These are phyloP conservation scores for Semicossyphus pulcher DNA, from an alignment of 2,113 vertebrate genomes.

Conservation along the genomic window DNA sequence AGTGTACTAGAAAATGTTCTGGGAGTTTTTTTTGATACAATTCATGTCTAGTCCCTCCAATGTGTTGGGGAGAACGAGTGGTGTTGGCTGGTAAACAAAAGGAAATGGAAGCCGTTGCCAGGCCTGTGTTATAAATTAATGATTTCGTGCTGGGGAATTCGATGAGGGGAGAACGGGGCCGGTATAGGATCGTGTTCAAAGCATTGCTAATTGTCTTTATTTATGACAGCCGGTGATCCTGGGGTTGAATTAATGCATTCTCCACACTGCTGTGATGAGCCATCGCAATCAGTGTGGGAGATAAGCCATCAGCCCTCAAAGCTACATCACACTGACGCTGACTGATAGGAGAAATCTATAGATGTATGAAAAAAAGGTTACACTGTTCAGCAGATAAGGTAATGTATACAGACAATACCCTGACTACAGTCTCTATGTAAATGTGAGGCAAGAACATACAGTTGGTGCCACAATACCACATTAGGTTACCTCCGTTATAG, in stretches of 20 bases:
- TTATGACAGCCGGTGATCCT: conserved; percentile 54
- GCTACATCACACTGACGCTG: background rate
- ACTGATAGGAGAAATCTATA: background rate
- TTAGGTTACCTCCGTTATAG: background rate
- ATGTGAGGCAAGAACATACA: background rate
- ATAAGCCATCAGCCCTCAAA: conserved; percentile 27
- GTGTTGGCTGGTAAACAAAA: conserved; percentile 57
- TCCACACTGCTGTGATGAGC: conserved; percentile 34
- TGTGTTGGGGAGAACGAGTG: conserved; percentile 33
- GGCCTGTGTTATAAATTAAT: conserved; percentile 65
- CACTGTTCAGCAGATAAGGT: background rate
- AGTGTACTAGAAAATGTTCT: conserved; percentile 49
- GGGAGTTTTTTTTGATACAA: background rate
- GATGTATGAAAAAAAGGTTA: background rate
- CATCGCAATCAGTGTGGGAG: conserved; percentile 22
- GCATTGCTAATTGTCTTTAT: conserved; percentile 65
- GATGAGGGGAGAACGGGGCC: conserved; percentile 46
- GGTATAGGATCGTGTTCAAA: conserved; percentile 54
- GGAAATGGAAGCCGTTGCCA: conserved; percentile 40
- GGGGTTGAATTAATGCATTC: conserved; percentile 39
- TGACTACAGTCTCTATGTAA: conserved; percentile 4
- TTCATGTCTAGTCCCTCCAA: conserved; percentile 16
- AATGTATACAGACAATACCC: background rate
- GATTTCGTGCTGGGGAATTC: conserved; percentile 48
- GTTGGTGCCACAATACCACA: background rate